These are phyloP conservation scores for Trypoxylon attenuatum DNA, from an alignment of 2,888 invertebrate genomes.

Conservation along the genomic window DNA sequence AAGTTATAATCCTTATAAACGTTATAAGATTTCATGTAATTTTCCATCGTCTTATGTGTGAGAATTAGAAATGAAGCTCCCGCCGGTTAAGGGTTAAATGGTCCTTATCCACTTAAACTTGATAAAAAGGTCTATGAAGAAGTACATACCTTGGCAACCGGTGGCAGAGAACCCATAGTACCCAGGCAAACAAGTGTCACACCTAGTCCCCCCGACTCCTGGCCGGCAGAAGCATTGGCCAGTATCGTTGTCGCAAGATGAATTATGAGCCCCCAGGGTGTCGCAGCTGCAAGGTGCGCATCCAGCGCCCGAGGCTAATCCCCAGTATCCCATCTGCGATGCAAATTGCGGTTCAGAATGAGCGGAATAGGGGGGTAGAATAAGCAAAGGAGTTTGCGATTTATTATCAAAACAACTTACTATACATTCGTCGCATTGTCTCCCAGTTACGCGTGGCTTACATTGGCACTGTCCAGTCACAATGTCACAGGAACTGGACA, in stretches of 20 bases:
- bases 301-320: constrained; percentile 82
- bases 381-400: neutral
- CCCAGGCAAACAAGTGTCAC: constrained; percentile 84
- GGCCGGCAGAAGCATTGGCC: constrained; percentile 88
- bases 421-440: constrained; percentile 85
- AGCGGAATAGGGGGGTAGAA: neutral
- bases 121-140: too few relatives aligned
- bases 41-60: too few relatives aligned
- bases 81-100: too few relatives aligned
- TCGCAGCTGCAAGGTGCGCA: constrained; percentile 92
- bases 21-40: neutral
- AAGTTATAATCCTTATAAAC: neutral
- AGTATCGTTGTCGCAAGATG: constrained; percentile 83
- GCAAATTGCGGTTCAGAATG: too few relatives aligned
- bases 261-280: constrained; percentile 79
- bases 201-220: constrained; percentile 84
- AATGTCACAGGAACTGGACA: constrained; percentile 83
- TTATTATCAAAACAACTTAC: constrained; percentile 72
- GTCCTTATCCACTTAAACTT: too few relatives aligned
- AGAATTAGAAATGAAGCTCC: too few relatives aligned
- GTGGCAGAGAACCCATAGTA: constrained; percentile 86
- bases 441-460: constrained; percentile 82
- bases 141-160: constrained; percentile 88
- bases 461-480: constrained; percentile 88
- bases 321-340: constrained; percentile 87